phyloP scores from a whole-genome alignment of 1,140 invertebrate species.

The Cardiocondyla obscurior region DNA sequence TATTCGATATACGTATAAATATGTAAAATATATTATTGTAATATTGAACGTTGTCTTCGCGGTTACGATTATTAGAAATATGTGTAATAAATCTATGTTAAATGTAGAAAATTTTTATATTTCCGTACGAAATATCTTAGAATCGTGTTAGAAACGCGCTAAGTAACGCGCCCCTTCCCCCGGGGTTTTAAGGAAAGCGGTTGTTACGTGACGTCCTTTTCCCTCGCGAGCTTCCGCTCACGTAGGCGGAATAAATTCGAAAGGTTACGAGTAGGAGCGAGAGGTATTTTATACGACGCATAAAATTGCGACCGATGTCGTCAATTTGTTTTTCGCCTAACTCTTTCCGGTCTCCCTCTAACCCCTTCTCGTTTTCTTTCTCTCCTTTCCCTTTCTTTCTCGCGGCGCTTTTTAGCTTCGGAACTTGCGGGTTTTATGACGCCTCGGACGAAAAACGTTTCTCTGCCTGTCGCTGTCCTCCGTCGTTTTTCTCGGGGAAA shows the following conservation, averaged over 20 bases:
- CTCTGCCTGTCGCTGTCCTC: slow-evolving; percentile 32
- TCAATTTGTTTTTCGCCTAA: slow-evolving; percentile 66
- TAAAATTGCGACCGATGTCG: slow-evolving; percentile 57
- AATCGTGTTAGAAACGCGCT: background rate
- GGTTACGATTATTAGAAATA: background rate
- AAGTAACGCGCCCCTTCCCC: background rate
- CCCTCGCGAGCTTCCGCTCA: background rate
- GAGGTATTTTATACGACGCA: slow-evolving; percentile 40
- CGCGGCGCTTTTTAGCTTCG: slow-evolving; percentile 35
- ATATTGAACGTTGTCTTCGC: background rate
- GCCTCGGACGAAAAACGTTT: slow-evolving; percentile 23
- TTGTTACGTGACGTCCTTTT: slow-evolving; percentile 16
- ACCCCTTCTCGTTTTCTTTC: background rate
- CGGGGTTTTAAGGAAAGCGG: background rate
- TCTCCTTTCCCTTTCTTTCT: background rate
- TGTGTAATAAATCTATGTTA: background rate
- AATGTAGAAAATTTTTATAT: background rate
- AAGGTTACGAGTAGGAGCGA: background rate
- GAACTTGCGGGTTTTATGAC: slow-evolving; percentile 57
- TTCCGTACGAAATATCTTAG: background rate
- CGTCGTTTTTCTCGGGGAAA: slow-evolving; percentile 33
- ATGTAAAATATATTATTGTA: background rate
- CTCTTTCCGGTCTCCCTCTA: background rate
- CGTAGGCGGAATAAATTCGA: slow-evolving; percentile 56
- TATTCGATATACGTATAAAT: background rate